These are phyloP conservation scores for Styela clava DNA, from an alignment of 23 tunicate species.

Conservation along the genomic window DNA sequence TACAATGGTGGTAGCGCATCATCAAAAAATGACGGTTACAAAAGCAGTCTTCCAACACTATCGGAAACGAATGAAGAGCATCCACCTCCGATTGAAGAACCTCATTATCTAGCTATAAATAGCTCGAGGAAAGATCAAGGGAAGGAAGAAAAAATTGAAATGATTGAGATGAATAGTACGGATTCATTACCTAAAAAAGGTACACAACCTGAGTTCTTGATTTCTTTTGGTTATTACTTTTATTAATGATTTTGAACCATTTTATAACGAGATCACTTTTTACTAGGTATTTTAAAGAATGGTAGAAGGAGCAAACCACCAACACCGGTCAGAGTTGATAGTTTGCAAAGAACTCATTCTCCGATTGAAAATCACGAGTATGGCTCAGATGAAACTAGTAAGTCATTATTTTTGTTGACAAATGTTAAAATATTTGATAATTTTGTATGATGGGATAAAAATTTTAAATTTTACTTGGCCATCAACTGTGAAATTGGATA, in stretches of 20 bases:
- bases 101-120: slow-evolving; percentile 17
- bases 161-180: slow-evolving; percentile 1
- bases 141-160: slow-evolving; percentile 25
- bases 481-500: too few species aligned
- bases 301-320: slow-evolving; percentile 27
- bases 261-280: too few species aligned
- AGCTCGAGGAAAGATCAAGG: slow-evolving; percentile 11
- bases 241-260: too few species aligned
- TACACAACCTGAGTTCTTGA: too few species aligned
- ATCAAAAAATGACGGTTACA: background rate
- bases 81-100: slow-evolving; percentile 5
- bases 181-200: slow-evolving; percentile 32
- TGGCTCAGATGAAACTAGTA: slow-evolving; percentile 20
- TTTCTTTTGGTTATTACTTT: too few species aligned
- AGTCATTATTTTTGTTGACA: too few species aligned
- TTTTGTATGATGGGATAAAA: too few species aligned
- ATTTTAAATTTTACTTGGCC: too few species aligned
- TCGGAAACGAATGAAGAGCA: slow-evolving; percentile 22
- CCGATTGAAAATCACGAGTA: background rate
- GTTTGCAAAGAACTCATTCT: slow-evolving; percentile 15
- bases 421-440: background rate
- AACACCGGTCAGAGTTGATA: slow-evolving; percentile 22
- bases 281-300: slow-evolving; percentile 26
- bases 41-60: slow-evolving; percentile 14
- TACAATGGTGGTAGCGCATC: background rate